Base-by-base conservation (phyloP, 2,113 vertebrate genomes). In the Marcusenius ussheri region DNA sequence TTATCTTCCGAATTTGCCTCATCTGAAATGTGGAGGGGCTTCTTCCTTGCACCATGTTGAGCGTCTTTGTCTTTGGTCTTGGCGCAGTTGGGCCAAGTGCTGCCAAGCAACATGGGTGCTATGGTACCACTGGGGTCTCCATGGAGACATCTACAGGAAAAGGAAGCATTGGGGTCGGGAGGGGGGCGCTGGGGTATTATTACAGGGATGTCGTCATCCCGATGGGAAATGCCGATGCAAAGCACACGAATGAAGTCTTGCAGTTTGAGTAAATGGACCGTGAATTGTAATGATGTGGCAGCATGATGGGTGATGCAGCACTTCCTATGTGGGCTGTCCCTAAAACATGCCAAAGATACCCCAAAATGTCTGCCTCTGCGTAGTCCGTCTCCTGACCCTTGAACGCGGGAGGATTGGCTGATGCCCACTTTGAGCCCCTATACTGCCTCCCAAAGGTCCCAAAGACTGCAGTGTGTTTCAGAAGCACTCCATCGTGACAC, bases 51-150 rank as follows among this genome's bases (percentile, higher is more conserved):
- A 87, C n/a, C 90, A 31, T 53, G 31, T 49, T 21, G 66, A 91
- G 87, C 46, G 24, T 94, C 92, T 94, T 93, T 93, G 92, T 93
- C 93, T 83, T 88, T 93, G 93, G 5, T 70, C 83, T 70, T 88
- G 31, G 35, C 7, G 31, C 31, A 80, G 86, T 11, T 31, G 24
- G 77, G 7, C 47, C 19, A 51, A 49, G 35, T n/a, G 49, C 90
- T 88, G 50, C 77, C 50, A 86, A 62, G 89, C 80, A 90, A 88
- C 89, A 58, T 46, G 86, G 66, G 45, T 53, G 89, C 88, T 89
- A 66, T 80, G 42, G 80, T 86, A 35, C 89, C 51, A 74, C 74
- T 88, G 70, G 89, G 77, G 58, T 91, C 74, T 89, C 91, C 50
- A 89, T 92, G 85, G 91, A 89, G 74, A 93, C 58, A 24, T 83